These are phyloP conservation scores for Unio delphinus DNA, from an alignment of 2,888 invertebrate genomes.

Conservation along the genomic window DNA sequence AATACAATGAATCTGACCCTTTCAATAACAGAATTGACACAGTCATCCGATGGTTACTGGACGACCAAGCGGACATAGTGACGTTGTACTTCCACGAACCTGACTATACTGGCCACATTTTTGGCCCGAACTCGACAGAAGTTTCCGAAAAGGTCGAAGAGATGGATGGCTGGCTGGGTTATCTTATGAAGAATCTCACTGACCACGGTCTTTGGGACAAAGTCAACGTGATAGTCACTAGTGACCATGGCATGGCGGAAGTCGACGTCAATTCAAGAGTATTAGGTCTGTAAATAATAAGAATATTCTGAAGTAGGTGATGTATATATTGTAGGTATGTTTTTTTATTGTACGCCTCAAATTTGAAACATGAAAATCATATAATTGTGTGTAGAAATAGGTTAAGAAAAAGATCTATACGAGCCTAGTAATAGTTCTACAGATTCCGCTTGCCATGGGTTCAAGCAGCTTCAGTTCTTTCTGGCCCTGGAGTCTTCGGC, in stretches of 20 bases:
- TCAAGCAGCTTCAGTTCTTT: no score
- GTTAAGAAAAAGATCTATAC: no score
- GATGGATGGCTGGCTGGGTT: slow-evolving; percentile 49
- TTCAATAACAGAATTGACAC: slow-evolving; percentile 76
- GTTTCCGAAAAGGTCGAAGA: slow-evolving; percentile 38
- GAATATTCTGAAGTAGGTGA: not conserved
- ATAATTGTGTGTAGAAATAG: no score
- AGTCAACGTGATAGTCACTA: slow-evolving; percentile 58
- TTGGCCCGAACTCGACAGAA: slow-evolving; percentile 51
- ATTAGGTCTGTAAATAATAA: slow-evolving; percentile 22
- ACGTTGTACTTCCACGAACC: slow-evolving; percentile 61
- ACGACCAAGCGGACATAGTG: slow-evolving; percentile 40
- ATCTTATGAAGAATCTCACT: slow-evolving; percentile 34
- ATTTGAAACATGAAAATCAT: no score
- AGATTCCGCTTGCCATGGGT: no score
- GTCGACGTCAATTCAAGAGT: slow-evolving; percentile 35
- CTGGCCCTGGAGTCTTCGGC: no score
- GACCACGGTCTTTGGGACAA: slow-evolving; percentile 24
- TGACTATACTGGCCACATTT: slow-evolving; percentile 52
- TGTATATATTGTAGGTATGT: not conserved
- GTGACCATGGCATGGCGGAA: slow-evolving; percentile 65
- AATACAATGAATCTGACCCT: slow-evolving; percentile 71
- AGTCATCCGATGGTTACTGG: slow-evolving; percentile 71
- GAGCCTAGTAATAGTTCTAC: not conserved
- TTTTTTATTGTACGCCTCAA: no score